Base-by-base conservation (phyloP, 2,113 vertebrate species). In the Tapirus terrestris region DNA sequence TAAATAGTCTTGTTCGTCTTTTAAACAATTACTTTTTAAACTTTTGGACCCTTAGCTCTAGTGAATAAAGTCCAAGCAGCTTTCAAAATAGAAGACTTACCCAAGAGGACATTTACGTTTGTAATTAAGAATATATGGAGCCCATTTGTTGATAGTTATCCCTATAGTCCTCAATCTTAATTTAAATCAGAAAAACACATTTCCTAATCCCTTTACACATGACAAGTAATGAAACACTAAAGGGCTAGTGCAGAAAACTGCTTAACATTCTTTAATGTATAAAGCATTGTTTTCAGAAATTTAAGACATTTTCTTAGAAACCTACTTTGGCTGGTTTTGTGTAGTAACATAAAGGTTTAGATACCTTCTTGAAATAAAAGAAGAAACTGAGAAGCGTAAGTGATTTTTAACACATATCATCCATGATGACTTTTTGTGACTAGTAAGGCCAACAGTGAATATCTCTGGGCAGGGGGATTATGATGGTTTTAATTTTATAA, bases 111-210 rank as follows among this genome's bases (percentile, higher is more conserved):
- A 31, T 92, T 89, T 48, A 81, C 33, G 31, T 36, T 94, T 88
- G 20, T 58, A 92, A 80, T 87, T 84, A 93, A 70, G 77, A 96
- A 87, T 84, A 43, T 29, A 92, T 31, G 21, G 14, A 75, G 43
- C 23, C 36, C 56, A 60, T 73, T 95, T 90, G 63, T 72, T 93
- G 85, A 96, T 36, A 83, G 60, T 56, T 91, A 67, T 61, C 53
- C 20, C 82, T 56, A 45, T 8, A 63, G 56, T 27, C 39, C 60
- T 91, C 27, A 67, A 95, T 68, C 13, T 96, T 80, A 95, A 95
- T 91, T 91, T 91, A 91, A 85, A 76, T 88, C 61, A 45, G n/a
- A 96, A 91, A 91, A 87, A 91, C 56, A 60, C 45, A 95, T 89
- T 96, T 96, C 82, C 73, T 82, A 70, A 79, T 73, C 67, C 67